Base-by-base conservation (phyloP, 2,888 invertebrate species). In the Anaspis maculata region DNA sequence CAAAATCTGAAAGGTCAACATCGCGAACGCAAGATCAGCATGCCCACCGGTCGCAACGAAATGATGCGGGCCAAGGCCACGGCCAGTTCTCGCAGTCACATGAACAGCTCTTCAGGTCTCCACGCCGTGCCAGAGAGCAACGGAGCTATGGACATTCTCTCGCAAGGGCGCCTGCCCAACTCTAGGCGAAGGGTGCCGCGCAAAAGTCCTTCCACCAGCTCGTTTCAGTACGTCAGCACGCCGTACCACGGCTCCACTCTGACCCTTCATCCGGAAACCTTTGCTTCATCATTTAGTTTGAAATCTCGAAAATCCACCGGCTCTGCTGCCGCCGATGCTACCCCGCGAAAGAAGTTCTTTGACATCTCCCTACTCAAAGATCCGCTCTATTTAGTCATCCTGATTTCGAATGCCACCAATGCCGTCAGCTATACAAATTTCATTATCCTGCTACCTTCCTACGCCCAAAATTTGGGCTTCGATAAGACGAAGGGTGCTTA, bases 371-470 rank as follows among this genome's bases (percentile, higher is more conserved):
- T 89, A 1, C 59, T 89, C 0, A 79, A 72, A 57, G 86, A 89
- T 56, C 86, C 87, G 0, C 72, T 86, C 28, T 89, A 87, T 54
- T 67, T 89, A 33, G 79, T 89, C 0, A 86, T 89, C 37, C 59
- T 89, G 12, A 79, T 88, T 52, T 88, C 87, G 0, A 88, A 87
- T 52, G 87, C 84, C 25, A 86, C 88, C 0, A 85, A 83, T 42
- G 89, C 88, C 1, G 84, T 89, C 29, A 84, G 87, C 38, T 88
- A 87, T 51, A 88, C 88, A 0, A 89, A 89, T 55, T 87, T 89
- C 47, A 79, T 87, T 2, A 87, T 89, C 29, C 57, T 88, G 11
- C 71, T 89, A 12, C 88, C 89, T 3, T 74, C 80, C 0, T 88
- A 86, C 54, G 88, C 87, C 0, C 61, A 75, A 3, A 72, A 75